phyloP scores from a whole-genome alignment of 37 sponge, comb jelly and placozoan species.

The Halichondria panicea region DNA sequence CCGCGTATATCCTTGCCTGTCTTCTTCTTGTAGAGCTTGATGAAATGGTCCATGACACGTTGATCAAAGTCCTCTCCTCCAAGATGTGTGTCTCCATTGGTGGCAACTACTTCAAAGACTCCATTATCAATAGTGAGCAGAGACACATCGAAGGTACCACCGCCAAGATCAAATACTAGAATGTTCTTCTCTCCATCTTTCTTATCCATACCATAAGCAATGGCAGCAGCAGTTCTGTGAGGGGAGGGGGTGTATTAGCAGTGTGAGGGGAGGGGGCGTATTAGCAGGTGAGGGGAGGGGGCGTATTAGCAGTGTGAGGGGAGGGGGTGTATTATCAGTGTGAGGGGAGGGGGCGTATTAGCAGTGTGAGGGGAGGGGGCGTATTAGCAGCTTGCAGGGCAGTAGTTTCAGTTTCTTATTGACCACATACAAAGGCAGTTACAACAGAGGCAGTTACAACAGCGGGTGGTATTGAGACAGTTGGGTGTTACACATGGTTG shows the following conservation, averaged over 20 bases:
- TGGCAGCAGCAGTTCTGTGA: slow-evolving; percentile 95
- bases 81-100: slow-evolving; percentile 99
- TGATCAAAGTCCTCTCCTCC: slow-evolving; percentile 99
- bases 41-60: slow-evolving; percentile 98
- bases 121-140: slow-evolving; percentile 98
- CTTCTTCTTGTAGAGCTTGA: slow-evolving; percentile 99
- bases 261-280: neutral
- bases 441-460: no score
- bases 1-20: slow-evolving; percentile 93
- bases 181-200: slow-evolving; percentile 98
- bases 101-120: slow-evolving; percentile 98
- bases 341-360: no score
- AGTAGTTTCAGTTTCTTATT: no score
- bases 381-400: no score
- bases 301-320: no score
- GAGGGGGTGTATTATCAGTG: neutral
- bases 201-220: slow-evolving; percentile 99
- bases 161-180: slow-evolving; percentile 97
- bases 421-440: no score
- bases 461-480: no score
- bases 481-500: no score
- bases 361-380: no score
- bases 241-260: neutral
- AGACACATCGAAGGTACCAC: slow-evolving; percentile 99
- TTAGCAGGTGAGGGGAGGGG: neutral